phyloP scores from a whole-genome alignment of 2,888 invertebrate species.

The Drosophila meridionalis region DNA sequence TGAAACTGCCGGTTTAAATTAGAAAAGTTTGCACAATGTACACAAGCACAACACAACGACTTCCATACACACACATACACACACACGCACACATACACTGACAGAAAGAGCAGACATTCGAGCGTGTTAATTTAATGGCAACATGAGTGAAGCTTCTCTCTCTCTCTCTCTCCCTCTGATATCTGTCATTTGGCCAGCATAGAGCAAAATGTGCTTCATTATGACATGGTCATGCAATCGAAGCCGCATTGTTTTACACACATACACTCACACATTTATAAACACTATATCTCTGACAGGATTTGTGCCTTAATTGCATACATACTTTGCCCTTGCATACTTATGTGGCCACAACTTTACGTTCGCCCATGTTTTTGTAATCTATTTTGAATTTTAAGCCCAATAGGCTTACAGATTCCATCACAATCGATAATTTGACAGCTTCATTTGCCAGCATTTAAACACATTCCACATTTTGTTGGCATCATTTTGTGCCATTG shows the following conservation, averaged over 20 bases:
- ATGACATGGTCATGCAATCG: constrained; percentile 66
- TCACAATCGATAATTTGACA: constrained; percentile 58
- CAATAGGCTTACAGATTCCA: constrained; percentile 42
- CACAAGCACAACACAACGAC: constrained; percentile 29
- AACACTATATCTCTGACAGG: constrained; percentile 14
- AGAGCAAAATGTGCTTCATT: constrained; percentile 53
- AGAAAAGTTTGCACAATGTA: constrained; percentile 78
- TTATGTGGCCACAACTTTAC: constrained; percentile 47
- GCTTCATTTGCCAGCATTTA: constrained; percentile 40
- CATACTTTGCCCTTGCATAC: constrained; percentile 53
- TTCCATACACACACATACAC: constrained; percentile 3
- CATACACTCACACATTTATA: constrained; percentile 6
- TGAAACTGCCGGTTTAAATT: constrained; percentile 80
- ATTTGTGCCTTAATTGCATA: constrained; percentile 56
- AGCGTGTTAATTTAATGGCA: constrained; percentile 79
- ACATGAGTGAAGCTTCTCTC: constrained; percentile 57
- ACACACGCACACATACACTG: not conserved
- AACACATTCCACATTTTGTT: constrained; percentile 17
- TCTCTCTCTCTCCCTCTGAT: constrained; percentile 24
- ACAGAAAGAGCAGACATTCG: constrained; percentile 49
- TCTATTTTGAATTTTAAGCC: constrained; percentile 48
- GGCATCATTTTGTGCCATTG: constrained; percentile 9
- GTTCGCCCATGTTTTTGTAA: constrained; percentile 36
- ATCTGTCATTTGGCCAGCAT: constrained; percentile 51
- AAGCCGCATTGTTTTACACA: constrained; percentile 58